Evolutionary conservation across 1,140 invertebrate genomes (phyloP).

Genomic region (Coelopa frigida): DNA sequence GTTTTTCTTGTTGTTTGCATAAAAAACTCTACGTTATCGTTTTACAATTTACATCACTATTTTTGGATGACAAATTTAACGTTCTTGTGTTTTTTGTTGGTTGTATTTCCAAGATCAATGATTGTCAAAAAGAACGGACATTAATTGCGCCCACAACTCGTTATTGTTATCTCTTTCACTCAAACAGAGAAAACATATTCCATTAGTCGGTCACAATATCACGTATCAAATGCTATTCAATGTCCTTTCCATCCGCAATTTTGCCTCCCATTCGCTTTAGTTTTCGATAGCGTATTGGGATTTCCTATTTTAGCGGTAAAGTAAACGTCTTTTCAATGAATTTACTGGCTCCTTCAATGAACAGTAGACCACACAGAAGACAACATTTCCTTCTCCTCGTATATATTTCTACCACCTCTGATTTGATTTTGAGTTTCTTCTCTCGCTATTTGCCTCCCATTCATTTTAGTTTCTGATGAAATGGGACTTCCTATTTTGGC

Average conservation of each 20-base stretch:
- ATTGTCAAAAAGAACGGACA: constrained; percentile 42
- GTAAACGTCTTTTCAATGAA: too few relatives aligned
- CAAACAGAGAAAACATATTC: constrained; percentile 7
- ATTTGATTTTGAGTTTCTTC: too few relatives aligned
- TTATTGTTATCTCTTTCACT: constrained; percentile 7
- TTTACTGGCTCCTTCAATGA: too few relatives aligned
- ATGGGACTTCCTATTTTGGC: constrained; percentile 38
- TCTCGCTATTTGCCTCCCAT: too few relatives aligned
- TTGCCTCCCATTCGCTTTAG: constrained; percentile 31
- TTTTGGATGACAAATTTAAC: background rate
- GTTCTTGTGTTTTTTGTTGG: constrained; percentile 16
- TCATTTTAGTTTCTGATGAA: constrained; percentile 15
- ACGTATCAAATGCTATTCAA: background rate
- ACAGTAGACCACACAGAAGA: too few relatives aligned
- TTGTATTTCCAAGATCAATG: constrained; percentile 19
- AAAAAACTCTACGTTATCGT: background rate
- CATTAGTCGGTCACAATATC: constrained; percentile 10
- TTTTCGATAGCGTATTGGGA: background rate
- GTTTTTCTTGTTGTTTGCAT: too few relatives aligned
- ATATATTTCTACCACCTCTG: background rate
- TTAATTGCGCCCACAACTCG: constrained; percentile 15
- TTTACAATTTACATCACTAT: background rate
- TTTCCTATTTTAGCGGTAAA: background rate
- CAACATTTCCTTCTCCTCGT: background rate
- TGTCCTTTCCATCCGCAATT: constrained; percentile 21